Evolutionary conservation across 2,888 invertebrate species (phyloP).

Genomic region (Agriopis marginaria): DNA sequence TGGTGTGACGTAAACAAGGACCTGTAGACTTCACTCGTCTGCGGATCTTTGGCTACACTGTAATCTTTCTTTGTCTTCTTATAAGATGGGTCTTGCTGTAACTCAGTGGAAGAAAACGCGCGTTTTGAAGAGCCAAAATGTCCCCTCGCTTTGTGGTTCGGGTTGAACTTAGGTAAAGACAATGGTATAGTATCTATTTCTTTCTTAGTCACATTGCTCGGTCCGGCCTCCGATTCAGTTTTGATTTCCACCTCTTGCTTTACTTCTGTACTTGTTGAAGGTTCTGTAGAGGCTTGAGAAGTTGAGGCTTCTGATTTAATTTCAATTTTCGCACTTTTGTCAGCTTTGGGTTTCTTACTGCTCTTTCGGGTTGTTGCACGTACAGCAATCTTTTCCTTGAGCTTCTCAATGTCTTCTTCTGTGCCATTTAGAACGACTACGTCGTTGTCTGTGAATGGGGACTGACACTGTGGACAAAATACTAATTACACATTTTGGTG

Average conservation of each 20-base stretch:
- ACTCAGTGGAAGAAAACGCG: constrained; percentile 66
- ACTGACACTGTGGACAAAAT: constrained; percentile 88
- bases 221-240: constrained; percentile 68
- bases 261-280: constrained; percentile 48
- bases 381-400: constrained; percentile 88
- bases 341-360: constrained; percentile 86
- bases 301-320: constrained; percentile 53
- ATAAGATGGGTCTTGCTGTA: constrained; percentile 88
- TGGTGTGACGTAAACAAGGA: constrained; percentile 97
- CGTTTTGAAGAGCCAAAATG: constrained; percentile 79
- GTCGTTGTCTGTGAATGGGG: constrained; percentile 91
- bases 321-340: constrained; percentile 59
- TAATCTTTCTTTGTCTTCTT: constrained; percentile 93
- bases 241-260: constrained; percentile 65
- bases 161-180: constrained; percentile 77
- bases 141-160: constrained; percentile 74
- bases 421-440: constrained; percentile 95
- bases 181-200: constrained; percentile 80
- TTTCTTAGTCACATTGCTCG: constrained; percentile 68
- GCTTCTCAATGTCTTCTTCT: constrained; percentile 90
- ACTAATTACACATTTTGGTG: neutral
- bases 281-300: constrained; percentile 51
- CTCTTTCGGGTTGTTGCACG: constrained; percentile 89
- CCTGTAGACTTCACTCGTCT: constrained; percentile 96
- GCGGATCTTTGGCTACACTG: constrained; percentile 96